Evolutionary conservation across 53 echinoderm and acorn worm genomes (phyloP).

Genomic region (Patiria pectinifera): DNA sequence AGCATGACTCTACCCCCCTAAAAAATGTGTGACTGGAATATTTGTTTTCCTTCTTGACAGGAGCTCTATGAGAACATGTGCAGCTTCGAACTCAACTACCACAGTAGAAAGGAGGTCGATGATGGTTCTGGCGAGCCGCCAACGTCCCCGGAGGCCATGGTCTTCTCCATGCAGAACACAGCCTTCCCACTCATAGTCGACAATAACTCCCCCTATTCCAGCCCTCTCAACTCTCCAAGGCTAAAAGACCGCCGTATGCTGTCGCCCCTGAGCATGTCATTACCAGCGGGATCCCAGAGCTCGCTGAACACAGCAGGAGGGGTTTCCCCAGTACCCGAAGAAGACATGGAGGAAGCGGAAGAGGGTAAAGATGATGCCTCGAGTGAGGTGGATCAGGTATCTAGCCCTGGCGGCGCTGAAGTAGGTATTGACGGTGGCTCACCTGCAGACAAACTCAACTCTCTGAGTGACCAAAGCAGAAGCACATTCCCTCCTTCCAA

Average conservation of each 20-base stretch:
- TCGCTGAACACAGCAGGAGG: background rate
- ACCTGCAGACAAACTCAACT: background rate
- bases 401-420: background rate
- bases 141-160: slow-evolving; percentile 39
- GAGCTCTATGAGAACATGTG: slow-evolving; percentile 84
- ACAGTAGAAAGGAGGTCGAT: background rate
- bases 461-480: background rate
- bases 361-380: background rate
- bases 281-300: background rate
- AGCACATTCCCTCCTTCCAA: background rate
- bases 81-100: slow-evolving; percentile 68
- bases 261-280: background rate
- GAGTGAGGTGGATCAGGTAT: background rate
- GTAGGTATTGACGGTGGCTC: background rate
- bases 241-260: slow-evolving; percentile 32
- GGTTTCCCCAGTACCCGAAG: slow-evolving; percentile 17
- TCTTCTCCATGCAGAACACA: slow-evolving; percentile 42
- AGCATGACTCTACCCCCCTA: too few relatives aligned
- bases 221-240: slow-evolving; percentile 55
- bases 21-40: background rate
- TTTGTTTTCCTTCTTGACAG: slow-evolving; percentile 59
- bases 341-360: slow-evolving; percentile 11
- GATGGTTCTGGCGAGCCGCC: slow-evolving; percentile 42
- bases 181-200: slow-evolving; percentile 25
- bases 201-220: slow-evolving; percentile 31